A percentile compares a stretch with the other conserved stretches of the same genome.
phyloP scores from a whole-genome alignment of 2,797 vertebrate genomes.

The Paguma larvata region DNA sequence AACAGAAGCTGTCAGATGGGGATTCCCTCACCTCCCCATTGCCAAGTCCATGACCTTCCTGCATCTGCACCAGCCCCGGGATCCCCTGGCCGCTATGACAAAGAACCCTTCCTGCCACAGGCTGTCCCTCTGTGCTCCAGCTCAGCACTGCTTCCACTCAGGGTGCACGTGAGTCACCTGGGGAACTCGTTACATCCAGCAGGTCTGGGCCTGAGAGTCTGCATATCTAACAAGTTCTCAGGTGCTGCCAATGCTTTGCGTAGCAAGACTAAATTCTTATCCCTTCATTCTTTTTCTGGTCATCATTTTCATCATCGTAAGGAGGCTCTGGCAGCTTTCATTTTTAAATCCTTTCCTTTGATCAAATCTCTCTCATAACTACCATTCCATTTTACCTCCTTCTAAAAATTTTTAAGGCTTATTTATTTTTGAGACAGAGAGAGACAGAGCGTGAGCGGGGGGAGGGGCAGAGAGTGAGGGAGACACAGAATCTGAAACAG shows the following conservation, averaged over 20 bases:
- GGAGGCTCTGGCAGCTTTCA: background rate
- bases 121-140: background rate
- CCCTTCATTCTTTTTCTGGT: background rate
- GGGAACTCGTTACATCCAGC: background rate
- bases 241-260: background rate
- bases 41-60: background rate
- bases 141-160: background rate
- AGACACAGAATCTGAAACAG: too few species aligned
- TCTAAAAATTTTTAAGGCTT: background rate
- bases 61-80: background rate
- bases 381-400: background rate
- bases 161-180: rapidly evolving
- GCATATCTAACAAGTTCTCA: background rate
- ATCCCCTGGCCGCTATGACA: background rate
- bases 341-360: background rate
- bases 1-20: background rate
- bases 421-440: background rate
- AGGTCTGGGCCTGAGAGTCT: background rate
- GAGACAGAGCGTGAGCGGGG: background rate
- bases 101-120: background rate
- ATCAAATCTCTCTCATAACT: background rate
- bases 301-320: background rate
- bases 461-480: background rate
- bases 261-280: background rate
- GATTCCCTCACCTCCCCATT: background rate